Percentiles rank a stretch among this genome's conserved stretches.
These are phyloP conservation scores for Oscheius sp. DNA, from an alignment of 2,888 invertebrate species.

Conservation along the genomic window DNA sequence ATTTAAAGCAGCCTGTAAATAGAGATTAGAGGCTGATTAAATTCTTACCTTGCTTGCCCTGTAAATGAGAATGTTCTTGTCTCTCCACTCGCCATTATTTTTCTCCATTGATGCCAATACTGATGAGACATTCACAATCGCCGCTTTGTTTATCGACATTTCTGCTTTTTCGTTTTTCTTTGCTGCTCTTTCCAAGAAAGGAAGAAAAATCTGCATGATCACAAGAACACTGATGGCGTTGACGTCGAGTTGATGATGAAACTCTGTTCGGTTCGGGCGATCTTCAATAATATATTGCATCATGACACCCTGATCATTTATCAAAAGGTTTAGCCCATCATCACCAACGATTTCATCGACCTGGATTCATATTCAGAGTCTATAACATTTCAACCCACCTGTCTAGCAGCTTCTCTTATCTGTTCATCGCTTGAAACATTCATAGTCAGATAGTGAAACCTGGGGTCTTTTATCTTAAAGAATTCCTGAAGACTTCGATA, in stretches of 20 bases:
- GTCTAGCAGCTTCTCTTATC: background rate
- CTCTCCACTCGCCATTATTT: slow-evolving; percentile 13
- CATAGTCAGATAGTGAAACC: slow-evolving; percentile 3
- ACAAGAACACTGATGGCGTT: background rate
- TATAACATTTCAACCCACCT: background rate
- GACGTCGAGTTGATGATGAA: slow-evolving; percentile 2
- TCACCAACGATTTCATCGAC: background rate
- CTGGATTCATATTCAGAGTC: background rate
- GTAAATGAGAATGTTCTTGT: background rate
- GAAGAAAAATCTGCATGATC: slow-evolving; percentile 7
- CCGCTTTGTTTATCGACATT: background rate
- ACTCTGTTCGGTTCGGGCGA: background rate
- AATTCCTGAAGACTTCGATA: background rate
- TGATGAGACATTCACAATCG: slow-evolving; percentile 6
- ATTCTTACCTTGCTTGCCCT: slow-evolving; percentile 6
- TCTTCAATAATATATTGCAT: slow-evolving; percentile 1
- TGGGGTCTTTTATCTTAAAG: background rate
- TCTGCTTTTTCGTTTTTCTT: background rate
- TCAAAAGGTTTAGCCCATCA: slow-evolving; percentile 2
- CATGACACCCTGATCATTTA: slow-evolving; percentile 14
- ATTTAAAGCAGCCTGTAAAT: slow-evolving; percentile 3
- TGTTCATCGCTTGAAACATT: background rate
- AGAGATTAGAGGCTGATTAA: background rate
- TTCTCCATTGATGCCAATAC: slow-evolving; percentile 1
- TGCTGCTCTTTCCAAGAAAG: slow-evolving; percentile 4